Base-by-base conservation (phyloP, 1,140 invertebrate genomes). In the Drosophila littoralis region DNA sequence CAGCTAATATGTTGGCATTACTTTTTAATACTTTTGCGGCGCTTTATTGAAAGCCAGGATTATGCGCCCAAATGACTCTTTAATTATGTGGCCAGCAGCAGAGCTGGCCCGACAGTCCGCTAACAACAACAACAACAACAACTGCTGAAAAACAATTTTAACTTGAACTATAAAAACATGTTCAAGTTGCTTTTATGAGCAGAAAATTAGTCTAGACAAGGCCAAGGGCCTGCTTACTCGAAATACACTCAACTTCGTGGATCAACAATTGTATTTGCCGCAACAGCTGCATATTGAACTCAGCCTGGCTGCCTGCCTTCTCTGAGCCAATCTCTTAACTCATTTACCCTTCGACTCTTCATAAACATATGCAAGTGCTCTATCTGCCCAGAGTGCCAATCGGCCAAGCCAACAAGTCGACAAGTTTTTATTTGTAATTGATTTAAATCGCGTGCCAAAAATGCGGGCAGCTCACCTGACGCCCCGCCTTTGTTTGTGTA, bases 1-100 rank as follows among this genome's bases (percentile, higher is more conserved):
- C 83, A 89, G 84, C 86, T 88, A 88, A 88, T 88, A 88, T 79
- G 79, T 70, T 76, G 75, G 83, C 68, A 86, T 88, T 86, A 79
- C 59, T 81, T 79, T 74, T 86, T 88, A 82, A 82, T 82, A 77
- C 58, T 75, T 48, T 50, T 35, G 36, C 64, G 17, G 63, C 33
- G 45, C 15, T 42, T 32, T 45, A 38, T 40, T 43, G 22, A 67
- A 66, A 86, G 78, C 55, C 67, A 22, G 83, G 82, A 79, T 88
- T 86, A 88, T 73, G 52, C 59, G 42, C 52, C 52, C 48, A 66
- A 74, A 84, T 77, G 75, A 52, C 40, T 71, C 50, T 66, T 86
- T 88, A 85, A 85, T 85, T 86, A 85, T 85, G 74, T 45, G 46
- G 58, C 70, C 74, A 70, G 73, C 70, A 84, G 76, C 73, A 74